Conservation (phyloP, 23 tunicate genomes). For the Phallusia fumigata region DNA sequence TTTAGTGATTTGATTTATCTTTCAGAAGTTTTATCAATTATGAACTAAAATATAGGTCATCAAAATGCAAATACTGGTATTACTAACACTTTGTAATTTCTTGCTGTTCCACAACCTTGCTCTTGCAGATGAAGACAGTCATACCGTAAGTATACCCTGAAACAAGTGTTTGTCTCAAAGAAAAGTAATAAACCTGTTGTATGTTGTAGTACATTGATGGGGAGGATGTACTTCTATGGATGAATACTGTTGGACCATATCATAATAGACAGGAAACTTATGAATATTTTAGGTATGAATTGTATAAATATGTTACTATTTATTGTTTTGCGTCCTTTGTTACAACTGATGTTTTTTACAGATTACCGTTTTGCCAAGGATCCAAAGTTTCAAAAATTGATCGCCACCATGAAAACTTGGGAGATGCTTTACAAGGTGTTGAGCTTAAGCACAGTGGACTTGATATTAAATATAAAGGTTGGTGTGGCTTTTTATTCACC, state of each 20-base stretch:
- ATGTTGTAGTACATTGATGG: constrained; percentile 74
- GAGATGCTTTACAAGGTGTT: constrained; percentile 99
- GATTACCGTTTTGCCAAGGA: constrained; percentile 97
- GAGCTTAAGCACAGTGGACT: constrained; percentile 91
- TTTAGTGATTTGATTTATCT: too few species aligned
- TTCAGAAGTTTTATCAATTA: too few species aligned
- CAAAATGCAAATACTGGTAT: neutral
- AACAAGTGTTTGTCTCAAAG: too few species aligned
- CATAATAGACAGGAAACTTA: constrained; percentile 99
- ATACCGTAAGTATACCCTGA: constrained; percentile 12
- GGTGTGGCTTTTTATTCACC: too few species aligned
- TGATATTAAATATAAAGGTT: constrained; percentile 87
- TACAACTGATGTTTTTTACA: constrained; percentile 9
- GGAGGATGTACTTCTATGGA: constrained; percentile 94
- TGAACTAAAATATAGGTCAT: too few species aligned
- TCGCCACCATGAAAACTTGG: constrained; percentile 97
- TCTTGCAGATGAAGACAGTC: constrained; percentile 13
- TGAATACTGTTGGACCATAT: constrained; percentile 99
- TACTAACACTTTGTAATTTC: neutral
- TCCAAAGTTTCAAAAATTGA: constrained; percentile 71
- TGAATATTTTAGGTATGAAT: constrained; percentile 96
- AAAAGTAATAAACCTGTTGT: neutral
- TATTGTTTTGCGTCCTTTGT: neutral
- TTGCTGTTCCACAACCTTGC: neutral
- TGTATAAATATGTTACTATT: neutral